Base-by-base conservation (phyloP, 1,140 invertebrate genomes). In the Ostrea edulis region DNA sequence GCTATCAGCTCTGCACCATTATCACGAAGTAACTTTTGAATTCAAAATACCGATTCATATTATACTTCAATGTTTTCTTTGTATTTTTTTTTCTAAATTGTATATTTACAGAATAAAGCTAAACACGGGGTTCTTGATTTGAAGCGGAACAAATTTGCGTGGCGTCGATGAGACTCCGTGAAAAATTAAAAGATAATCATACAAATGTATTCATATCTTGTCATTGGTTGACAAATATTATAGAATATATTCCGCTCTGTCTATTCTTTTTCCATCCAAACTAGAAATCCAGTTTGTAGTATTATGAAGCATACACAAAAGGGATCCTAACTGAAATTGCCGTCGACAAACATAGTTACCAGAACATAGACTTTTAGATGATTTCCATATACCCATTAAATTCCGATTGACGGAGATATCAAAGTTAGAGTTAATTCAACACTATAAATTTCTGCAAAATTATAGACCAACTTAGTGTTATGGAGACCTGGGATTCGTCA, bases 141-240 rank as follows among this genome's bases (percentile, higher is more conserved):
- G 68, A 77, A 14, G 68, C 29, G 68, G 25, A 25, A 77, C 68
- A 35, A n/a, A 77, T 77, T 77, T 14, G 68, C 25, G 14, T 44
- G 35, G 35, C 35, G 35, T 44, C 35, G 17, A 62, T 62, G 55
- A n/a, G n/a, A 62, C 55, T n/a, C 55, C 55, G 17, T n/a, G 14
- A 77, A 77, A 77, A 77, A 77, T 35, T 35, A 14, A 62, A 62
- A 77, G 68, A 77, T 77, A 77, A 77, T 35, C 25, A 77, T 77
- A 77, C 65, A 77, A 77, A 77, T 77, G 68, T 77, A 77, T 77
- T 77, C 68, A 77, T 77, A 77, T 77, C 22, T 77, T 77, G 68
- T 77, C 68, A 77, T 29, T 77, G 68, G 68, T 35, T 71, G 68
- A 77, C 68, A 77, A 77, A 35, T 77, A 77, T 62, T 29, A 35